Base-by-base conservation (phyloP, 1,140 invertebrate species). In the Eurytemora carolleeae region DNA sequence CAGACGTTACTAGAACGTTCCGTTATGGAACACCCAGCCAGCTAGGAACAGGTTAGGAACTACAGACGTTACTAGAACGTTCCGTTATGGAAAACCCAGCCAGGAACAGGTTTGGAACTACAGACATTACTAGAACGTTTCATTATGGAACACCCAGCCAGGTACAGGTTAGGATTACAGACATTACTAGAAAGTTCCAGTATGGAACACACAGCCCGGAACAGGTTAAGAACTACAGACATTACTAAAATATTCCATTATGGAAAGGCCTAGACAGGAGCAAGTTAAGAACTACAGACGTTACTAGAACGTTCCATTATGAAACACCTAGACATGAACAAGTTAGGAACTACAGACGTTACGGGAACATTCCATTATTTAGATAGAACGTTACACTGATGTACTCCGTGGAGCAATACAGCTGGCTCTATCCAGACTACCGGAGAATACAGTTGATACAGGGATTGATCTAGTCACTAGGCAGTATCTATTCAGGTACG, bases 221-320 rank as follows among this genome's bases (percentile, higher is more conserved):
- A 55, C 82, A 92, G 71, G 81, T 78, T 63, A 78, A 84, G 65
- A 83, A 83, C 3, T 96, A 92, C 71, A 97, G 91, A 0, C 78
- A 82, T n/a, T n/a, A n/a, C n/a, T n/a, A n/a, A n/a, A n/a, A n/a
- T n/a, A n/a, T n/a, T n/a, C n/a, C n/a, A n/a, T n/a, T n/a, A n/a
- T n/a, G n/a, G n/a, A n/a, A n/a, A n/a, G n/a, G n/a, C n/a, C n/a
- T n/a, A n/a, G n/a, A n/a, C n/a, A n/a, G n/a, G n/a, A n/a, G n/a
- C n/a, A n/a, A n/a, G n/a, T n/a, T n/a, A n/a, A n/a, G 92, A 31
- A 95, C 91, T 1, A 96, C 91, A 0, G 87, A 94, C 69, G 83
- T 95, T 0, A 91, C 92, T 0, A 76, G 93, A 63, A 97, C 92
- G 0, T 73, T 95, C 3, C 88, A 93, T 72, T 87, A 86, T 69